Conservation (phyloP, 2,113 vertebrate genomes). For the Menura novaehollandiae region DNA sequence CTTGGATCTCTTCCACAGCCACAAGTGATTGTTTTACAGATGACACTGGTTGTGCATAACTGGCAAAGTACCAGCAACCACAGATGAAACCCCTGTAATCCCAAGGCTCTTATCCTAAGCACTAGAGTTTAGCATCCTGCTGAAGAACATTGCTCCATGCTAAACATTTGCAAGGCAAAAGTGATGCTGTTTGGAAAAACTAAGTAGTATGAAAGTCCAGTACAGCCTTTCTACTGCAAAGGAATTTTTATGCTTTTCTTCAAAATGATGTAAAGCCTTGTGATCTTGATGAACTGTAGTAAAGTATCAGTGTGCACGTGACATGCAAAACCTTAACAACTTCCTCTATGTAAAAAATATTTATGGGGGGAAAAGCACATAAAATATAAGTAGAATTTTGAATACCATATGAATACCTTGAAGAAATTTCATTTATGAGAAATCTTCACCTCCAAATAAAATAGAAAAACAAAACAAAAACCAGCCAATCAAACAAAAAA, state of each 20-base stretch:
- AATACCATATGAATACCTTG: background rate
- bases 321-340: background rate
- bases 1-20: background rate
- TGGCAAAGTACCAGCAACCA: background rate
- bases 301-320: background rate
- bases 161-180: background rate
- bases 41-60: background rate
- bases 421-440: background rate
- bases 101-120: background rate
- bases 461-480: background rate
- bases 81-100: background rate
- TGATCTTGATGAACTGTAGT: background rate
- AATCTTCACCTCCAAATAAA: background rate
- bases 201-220: background rate
- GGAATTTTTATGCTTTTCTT: background rate
- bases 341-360: background rate
- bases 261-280: background rate
- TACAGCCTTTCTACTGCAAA: background rate
- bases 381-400: background rate
- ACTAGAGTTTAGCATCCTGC: background rate
- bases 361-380: accelerated
- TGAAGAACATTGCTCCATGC: background rate
- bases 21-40: background rate
- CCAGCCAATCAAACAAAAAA: background rate
- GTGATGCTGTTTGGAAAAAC: background rate